Conservation (phyloP, 1,140 invertebrate species). For the Drosophila novamexicana region DNA sequence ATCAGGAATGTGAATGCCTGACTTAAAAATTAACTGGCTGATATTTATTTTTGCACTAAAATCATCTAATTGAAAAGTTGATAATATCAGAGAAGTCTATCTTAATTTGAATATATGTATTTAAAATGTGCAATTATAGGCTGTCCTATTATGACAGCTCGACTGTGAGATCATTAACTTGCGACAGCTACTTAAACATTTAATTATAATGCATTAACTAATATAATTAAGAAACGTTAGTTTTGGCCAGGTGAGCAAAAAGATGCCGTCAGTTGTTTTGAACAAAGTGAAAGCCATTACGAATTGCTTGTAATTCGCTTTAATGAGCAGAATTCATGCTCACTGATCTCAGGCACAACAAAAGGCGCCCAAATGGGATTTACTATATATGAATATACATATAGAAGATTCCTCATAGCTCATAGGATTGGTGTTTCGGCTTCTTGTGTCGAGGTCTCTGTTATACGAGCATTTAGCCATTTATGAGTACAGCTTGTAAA, state of each 20-base stretch:
- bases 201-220: no score
- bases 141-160: no score
- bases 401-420: no score
- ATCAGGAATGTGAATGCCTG: no score
- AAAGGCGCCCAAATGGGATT: no score
- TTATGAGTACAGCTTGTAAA: slow-evolving; percentile 13
- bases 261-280: slow-evolving; percentile 21
- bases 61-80: no score
- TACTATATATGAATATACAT: no score
- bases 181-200: not conserved
- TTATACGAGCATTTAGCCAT: not conserved
- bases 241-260: slow-evolving; percentile 12
- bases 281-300: slow-evolving; percentile 23
- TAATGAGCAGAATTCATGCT: slow-evolving; percentile 34
- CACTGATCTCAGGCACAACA: not conserved
- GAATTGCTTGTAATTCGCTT: slow-evolving; percentile 20
- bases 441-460: not conserved
- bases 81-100: no score
- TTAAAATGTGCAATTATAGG: no score
- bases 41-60: no score
- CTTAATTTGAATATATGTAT: no score
- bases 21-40: no score
- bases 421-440: not conserved
- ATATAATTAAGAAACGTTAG: not conserved
- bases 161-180: not conserved